These are phyloP conservation scores for Phalacrocorax aristotelis DNA, from an alignment of 2,113 vertebrate genomes.

Conservation along the genomic window DNA sequence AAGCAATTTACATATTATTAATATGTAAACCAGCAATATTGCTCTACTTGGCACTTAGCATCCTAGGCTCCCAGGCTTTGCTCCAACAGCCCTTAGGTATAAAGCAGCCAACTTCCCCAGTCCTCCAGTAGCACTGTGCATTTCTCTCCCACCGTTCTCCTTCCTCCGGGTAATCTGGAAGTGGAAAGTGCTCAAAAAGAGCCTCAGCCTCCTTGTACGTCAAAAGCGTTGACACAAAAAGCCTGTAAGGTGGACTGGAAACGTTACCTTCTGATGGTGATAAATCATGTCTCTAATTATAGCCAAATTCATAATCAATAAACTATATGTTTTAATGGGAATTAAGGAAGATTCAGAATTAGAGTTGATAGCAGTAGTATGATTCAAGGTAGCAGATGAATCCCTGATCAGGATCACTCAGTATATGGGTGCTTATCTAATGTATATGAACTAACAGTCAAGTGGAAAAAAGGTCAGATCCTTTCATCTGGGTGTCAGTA, in stretches of 20 bases:
- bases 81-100: not conserved
- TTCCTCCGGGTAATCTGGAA: not conserved
- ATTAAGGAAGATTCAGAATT: not conserved
- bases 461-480: not conserved
- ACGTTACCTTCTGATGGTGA: not conserved
- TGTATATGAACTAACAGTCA: not conserved
- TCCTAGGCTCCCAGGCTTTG: not conserved
- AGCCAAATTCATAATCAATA: not conserved
- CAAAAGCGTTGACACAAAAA: not conserved
- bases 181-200: not conserved
- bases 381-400: not conserved
- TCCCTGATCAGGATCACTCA: not conserved
- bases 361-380: not conserved
- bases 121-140: not conserved
- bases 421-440: not conserved
- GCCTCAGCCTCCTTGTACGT: not conserved
- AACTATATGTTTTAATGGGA: not conserved
- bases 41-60: not conserved
- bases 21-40: not conserved
- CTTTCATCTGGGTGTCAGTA: not conserved
- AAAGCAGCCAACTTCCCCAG: not conserved
- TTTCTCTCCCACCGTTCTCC: not conserved
- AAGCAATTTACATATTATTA: not conserved
- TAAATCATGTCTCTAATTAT: not conserved
- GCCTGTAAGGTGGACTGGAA: not conserved